Base-by-base conservation (phyloP, 2,888 invertebrate genomes). In the Oxyteleia sp. region DNA sequence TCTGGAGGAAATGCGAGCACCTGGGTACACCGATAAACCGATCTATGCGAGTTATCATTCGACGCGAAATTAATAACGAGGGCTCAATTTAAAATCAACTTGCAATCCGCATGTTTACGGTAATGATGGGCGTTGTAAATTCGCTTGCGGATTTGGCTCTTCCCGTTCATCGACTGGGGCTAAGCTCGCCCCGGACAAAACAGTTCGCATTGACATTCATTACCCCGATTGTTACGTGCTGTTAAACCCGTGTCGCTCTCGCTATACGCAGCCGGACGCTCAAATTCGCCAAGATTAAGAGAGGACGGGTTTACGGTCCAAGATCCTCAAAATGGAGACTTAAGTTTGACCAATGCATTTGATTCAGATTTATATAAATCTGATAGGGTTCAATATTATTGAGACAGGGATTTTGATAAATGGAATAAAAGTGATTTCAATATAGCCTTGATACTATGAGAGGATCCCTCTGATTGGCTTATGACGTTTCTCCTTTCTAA, bases 141-240 rank as follows among this genome's bases (percentile, higher is more conserved):
- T 57, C 47, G 47, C 16, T 63, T 51, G 64, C 53, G 59, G 86
- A 84, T 87, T 87, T 87, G 86, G 86, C 66, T 55, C 35, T 10
- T 51, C 53, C 32, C 59, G 74, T 32, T 59, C 55, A 41, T 41
- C 53, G 29, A 32, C 32, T 45, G 43, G 32, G 51, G 35, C 63
- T 61, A 63, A 82, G 76, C 82, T 45, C 35, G 49, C 26, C 45
- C 51, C 32, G 64, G 35, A 71, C 85, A 72, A 84, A 85, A 83
- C 75, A 75, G 55, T 49, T 83, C 66, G 66, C 84, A 85, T 85
- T 84, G 84, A 71, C 84, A 85, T 85, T 85, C 84, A 85, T 85
- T 75, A 81, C 84, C 76, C 68, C 71, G 55, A 79, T 74, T 79
- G 78, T 78, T 83, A 83, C 69, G 72, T 74, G 63, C 78, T 57